Base-by-base conservation (phyloP, 2,888 invertebrate genomes). In the Plagodis pulveraria region DNA sequence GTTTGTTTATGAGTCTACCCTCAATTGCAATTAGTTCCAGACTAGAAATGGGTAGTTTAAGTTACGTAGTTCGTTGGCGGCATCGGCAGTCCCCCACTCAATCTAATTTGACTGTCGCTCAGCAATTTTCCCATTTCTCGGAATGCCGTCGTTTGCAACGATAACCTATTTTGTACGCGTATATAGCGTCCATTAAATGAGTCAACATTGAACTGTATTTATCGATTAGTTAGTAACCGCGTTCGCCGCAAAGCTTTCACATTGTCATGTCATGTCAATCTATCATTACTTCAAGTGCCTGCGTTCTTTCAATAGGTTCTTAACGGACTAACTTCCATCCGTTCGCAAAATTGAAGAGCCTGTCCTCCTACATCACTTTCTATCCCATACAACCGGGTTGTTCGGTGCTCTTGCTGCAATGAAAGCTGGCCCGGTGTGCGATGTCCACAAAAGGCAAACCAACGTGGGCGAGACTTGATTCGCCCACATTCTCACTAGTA, bases 321-420 rank as follows among this genome's bases (percentile, higher is more conserved):
- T 41, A 45, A 35, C 50, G 35, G 50, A 36, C 41, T 46, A 54
- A 44, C 41, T 12, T 50, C 12, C 6, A 40, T 40, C 40, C 45
- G 43, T 45, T 46, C 54, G 49, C 52, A 59, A 70, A 73, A 69
- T 73, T 74, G 72, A 74, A 48, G 68, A 67, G 62, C 65, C 44
- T 73, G 78, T 78, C 84, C 83, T 73, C 89, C 89, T 81, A 89
- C 88, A 76, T 76, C n/a, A 65, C 82, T 86, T 87, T 85, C 85
- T 86, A 76, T 70, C 65, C 66, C 53, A 38, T 48, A 38, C 62
- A 59, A 70, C 65, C 67, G 61, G 71, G 66, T 71, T 70, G 65
- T 69, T 67, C 56, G 40, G 38, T 38, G 42, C 34, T 50, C 61
- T 55, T 63, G 58, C 54, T 64, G 78, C 76, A 81, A 81, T 74